Conservation (phyloP, 2,113 vertebrate genomes). For the Synchiropus splendidus region DNA sequence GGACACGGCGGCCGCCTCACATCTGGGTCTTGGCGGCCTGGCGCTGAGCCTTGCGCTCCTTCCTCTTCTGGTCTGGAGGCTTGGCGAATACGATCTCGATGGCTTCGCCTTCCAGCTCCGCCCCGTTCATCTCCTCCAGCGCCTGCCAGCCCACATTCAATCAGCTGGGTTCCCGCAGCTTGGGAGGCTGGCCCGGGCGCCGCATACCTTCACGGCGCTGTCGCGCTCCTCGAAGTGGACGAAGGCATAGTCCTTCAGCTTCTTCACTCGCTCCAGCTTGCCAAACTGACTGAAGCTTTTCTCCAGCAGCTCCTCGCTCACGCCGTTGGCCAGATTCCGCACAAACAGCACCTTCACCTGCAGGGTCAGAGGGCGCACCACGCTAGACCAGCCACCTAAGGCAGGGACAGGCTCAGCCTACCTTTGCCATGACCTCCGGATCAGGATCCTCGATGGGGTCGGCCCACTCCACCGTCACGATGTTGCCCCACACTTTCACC, state of each 20-base stretch:
- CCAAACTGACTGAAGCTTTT: conserved; percentile 88
- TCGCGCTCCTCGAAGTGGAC: conserved; percentile 95
- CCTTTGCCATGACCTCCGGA: conserved; percentile 98
- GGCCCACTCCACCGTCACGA: conserved; percentile 98
- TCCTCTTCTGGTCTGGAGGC: conserved; percentile 96
- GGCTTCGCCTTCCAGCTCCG: conserved; percentile 91
- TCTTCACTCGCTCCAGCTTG: conserved; percentile 96
- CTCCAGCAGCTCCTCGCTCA: conserved; percentile 95
- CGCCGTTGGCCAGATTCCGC: conserved; percentile 88
- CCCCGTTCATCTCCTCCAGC: conserved; percentile 94
- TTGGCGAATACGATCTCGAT: conserved; percentile 98
- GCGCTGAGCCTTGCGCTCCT: conserved; percentile 96
- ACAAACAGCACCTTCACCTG: conserved; percentile 98
- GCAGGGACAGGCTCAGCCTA: conserved; percentile 28
- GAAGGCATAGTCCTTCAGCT: conserved; percentile 97
- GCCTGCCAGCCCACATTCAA: conserved; percentile 61
- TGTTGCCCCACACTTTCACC: conserved; percentile 96
- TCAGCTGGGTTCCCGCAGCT: too few species aligned
- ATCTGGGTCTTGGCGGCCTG: conserved; percentile 93
- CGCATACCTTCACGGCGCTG: conserved; percentile 88
- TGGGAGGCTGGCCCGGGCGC: too few species aligned
- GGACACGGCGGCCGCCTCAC: too few species aligned
- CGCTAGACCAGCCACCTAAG: background rate
- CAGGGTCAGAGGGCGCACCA: background rate
- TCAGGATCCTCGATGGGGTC: conserved; percentile 98